These are phyloP conservation scores for Eurosta solidaginis DNA, from an alignment of 1,140 invertebrate genomes.

Conservation along the genomic window DNA sequence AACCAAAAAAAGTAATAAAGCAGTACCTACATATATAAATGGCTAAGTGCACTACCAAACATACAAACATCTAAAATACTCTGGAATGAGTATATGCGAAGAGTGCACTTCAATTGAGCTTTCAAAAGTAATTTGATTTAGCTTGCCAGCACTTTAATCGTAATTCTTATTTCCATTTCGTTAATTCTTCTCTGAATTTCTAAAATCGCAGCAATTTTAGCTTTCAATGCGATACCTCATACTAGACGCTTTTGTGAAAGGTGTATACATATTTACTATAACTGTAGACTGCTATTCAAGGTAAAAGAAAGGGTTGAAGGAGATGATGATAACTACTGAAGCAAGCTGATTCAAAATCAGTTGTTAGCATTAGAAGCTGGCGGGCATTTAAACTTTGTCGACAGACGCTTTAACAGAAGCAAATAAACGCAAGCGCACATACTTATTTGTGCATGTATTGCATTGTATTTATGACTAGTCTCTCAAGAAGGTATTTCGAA, in stretches of 20 bases:
- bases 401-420: not conserved
- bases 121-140: not conserved
- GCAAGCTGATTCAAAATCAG: constrained; percentile 11
- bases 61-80: not conserved
- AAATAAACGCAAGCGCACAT: not conserved
- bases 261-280: too few relatives aligned
- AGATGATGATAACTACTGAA: not conserved
- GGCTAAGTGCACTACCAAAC: not conserved
- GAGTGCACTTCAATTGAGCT: not conserved
- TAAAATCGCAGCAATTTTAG: not conserved
- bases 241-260: not conserved
- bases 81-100: not conserved
- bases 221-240: not conserved
- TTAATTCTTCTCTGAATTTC: too few relatives aligned
- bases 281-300: too few relatives aligned
- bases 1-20: too few relatives aligned
- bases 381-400: constrained; percentile 25
- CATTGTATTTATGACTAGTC: too few relatives aligned
- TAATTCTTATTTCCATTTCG: constrained; percentile 3
- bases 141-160: not conserved
- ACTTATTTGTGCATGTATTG: not conserved
- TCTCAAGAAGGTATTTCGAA: too few relatives aligned
- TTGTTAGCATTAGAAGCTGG: constrained; percentile 6
- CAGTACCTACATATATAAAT: too few relatives aligned
- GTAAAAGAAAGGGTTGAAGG: too few relatives aligned